Conservation (phyloP, 2,888 invertebrate species). For the Sturmia bella region DNA sequence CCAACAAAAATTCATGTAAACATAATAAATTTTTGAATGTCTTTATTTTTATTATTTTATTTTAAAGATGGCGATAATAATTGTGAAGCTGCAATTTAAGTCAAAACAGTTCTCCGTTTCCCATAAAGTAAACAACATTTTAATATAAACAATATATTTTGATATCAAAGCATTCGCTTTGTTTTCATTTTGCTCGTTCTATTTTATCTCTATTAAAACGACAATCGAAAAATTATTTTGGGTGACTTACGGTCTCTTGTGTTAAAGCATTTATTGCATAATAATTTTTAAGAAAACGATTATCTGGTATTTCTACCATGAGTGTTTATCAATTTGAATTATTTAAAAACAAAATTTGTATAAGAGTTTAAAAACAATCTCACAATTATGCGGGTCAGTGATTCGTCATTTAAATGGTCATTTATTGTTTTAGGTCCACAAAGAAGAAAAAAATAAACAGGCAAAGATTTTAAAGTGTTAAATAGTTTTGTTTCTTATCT, state of each 20-base stretch:
- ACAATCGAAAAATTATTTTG: neutral
- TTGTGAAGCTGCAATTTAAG: too few species aligned
- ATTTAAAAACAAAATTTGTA: neutral
- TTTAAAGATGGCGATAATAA: too few species aligned
- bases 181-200: constrained; percentile 1
- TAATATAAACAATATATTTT: neutral
- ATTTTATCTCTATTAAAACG: constrained; percentile 21
- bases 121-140: neutral
- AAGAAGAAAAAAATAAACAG: neutral
- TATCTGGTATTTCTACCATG: neutral
- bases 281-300: constrained; percentile 36
- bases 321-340: constrained; percentile 23
- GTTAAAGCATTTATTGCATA: constrained; percentile 48
- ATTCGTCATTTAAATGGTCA: constrained; percentile 63
- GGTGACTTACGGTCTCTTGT: constrained; percentile 7
- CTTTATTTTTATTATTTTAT: too few species aligned
- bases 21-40: too few species aligned
- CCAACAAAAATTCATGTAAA: too few species aligned
- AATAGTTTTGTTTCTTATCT: constrained; percentile 16
- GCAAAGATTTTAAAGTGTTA: neutral
- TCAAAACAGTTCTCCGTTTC: too few species aligned
- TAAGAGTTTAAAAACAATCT: constrained; percentile 33
- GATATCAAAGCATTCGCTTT: neutral
- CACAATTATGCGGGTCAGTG: constrained; percentile 63
- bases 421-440: constrained; percentile 30